phyloP scores from a whole-genome alignment of 2,113 vertebrate species.

The Eretmochelys imbricata region DNA sequence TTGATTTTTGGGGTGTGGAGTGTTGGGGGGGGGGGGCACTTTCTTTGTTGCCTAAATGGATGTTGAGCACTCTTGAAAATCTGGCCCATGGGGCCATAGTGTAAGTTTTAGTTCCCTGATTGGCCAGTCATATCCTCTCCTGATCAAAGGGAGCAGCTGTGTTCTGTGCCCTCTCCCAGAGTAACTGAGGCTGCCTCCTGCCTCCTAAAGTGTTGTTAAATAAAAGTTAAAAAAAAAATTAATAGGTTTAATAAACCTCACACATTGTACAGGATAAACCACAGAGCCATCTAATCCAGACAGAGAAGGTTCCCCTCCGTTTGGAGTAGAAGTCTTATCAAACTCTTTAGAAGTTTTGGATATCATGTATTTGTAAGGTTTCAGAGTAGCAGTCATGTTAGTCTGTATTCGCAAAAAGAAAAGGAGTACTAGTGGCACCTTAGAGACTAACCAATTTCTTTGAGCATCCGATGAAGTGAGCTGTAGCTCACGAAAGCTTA shows the following conservation, averaged over 20 bases:
- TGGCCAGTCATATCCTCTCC: neutral
- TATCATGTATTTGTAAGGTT: accelerated
- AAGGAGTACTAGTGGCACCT: no score
- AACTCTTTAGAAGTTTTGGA: neutral
- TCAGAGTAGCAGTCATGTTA: no score
- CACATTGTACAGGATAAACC: neutral
- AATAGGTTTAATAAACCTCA: neutral
- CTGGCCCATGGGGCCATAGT: neutral
- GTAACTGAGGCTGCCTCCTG: neutral
- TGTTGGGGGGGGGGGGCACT: no score
- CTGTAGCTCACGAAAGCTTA: no score
- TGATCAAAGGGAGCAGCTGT: neutral
- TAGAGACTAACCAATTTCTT: no score
- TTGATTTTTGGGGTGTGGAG: no score
- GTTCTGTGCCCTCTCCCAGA: neutral
- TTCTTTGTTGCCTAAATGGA: neutral
- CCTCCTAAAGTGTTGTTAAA: neutral
- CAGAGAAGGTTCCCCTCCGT: neutral
- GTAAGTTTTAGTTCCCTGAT: neutral
- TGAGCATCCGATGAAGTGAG: no score
- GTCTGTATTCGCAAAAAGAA: no score
- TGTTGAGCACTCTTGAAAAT: neutral
- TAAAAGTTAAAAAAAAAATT: neutral
- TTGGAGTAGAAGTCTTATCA: neutral
- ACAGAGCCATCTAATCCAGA: neutral